A percentile compares a stretch with the other conserved stretches of the same genome.
phyloP scores from a whole-genome alignment of 2,113 vertebrate genomes.

The Clarias macrocephalus region DNA sequence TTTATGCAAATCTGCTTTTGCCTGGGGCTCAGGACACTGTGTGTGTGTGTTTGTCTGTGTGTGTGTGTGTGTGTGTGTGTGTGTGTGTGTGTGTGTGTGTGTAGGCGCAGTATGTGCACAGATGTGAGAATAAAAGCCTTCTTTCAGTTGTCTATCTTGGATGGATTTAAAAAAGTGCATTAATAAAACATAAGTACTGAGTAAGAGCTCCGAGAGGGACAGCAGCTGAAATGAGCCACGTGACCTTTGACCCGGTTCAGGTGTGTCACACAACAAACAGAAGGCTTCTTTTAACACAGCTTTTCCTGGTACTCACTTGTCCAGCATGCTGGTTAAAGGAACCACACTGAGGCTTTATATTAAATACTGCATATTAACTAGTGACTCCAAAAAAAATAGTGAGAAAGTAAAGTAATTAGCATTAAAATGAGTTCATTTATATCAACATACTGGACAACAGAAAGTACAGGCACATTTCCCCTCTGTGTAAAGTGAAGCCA shows the following conservation, averaged over 20 bases:
- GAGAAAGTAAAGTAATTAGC: background rate
- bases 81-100: constrained; percentile 46
- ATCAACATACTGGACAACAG: background rate
- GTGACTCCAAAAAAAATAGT: background rate
- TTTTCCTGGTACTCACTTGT: background rate
- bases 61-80: constrained; percentile 24
- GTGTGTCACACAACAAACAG: constrained; percentile 58
- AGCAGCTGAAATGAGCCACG: constrained; percentile 37
- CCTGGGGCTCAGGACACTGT: constrained; percentile 54
- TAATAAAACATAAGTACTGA: constrained; percentile 82
- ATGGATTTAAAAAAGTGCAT: constrained; percentile 70
- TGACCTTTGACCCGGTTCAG: constrained; percentile 68
- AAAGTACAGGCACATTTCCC: background rate
- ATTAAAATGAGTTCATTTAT: background rate
- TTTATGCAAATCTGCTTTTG: constrained; percentile 72
- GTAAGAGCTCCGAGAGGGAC: constrained; percentile 48
- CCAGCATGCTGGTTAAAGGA: constrained; percentile 5
- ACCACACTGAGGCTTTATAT: background rate
- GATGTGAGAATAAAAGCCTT: constrained; percentile 72
- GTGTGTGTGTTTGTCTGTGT: constrained; percentile 45
- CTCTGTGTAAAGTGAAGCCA: background rate
- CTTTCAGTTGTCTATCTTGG: constrained; percentile 66
- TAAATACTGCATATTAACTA: background rate
- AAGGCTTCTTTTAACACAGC: constrained; percentile 12
- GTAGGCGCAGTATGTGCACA: constrained; percentile 57